Evolutionary conservation across 2,113 vertebrate genomes (phyloP).

Genomic region (Eulemur macaco): DNA sequence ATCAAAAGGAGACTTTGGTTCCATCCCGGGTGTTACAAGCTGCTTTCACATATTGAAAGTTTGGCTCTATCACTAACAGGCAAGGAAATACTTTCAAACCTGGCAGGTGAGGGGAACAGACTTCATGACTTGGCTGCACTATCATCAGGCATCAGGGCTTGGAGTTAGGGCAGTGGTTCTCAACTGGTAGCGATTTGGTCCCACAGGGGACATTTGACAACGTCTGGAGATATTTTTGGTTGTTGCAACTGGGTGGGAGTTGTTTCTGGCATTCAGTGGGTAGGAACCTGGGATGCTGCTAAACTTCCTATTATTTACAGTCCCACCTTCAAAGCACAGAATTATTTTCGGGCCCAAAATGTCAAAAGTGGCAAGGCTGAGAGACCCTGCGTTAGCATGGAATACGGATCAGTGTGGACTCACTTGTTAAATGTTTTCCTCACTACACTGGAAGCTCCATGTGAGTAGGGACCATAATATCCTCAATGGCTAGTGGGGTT

Average conservation of each 20-base stretch:
- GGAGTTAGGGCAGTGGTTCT: background rate
- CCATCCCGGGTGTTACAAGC: background rate
- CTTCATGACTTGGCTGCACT: background rate
- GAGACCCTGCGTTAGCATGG: background rate
- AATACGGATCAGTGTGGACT: no score
- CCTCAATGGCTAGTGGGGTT: rapidly evolving
- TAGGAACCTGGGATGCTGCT: background rate
- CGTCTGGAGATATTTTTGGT: background rate
- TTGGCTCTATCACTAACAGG: background rate
- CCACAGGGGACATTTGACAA: background rate
- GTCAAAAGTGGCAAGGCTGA: no score
- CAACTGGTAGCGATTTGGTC: background rate
- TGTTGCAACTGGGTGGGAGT: background rate
- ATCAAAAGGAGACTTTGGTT: background rate
- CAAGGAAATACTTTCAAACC: background rate
- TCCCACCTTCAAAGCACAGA: no score
- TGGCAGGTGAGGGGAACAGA: background rate
- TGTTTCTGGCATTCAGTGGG: background rate
- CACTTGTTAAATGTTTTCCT: background rate
- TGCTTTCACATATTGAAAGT: background rate
- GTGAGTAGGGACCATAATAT: background rate
- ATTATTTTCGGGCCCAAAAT: background rate
- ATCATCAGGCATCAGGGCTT: background rate
- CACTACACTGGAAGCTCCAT: background rate
- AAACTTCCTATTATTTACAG: background rate